Evolutionary conservation across 2,113 vertebrate species (phyloP).

Genomic region (Loxodonta africana): DNA sequence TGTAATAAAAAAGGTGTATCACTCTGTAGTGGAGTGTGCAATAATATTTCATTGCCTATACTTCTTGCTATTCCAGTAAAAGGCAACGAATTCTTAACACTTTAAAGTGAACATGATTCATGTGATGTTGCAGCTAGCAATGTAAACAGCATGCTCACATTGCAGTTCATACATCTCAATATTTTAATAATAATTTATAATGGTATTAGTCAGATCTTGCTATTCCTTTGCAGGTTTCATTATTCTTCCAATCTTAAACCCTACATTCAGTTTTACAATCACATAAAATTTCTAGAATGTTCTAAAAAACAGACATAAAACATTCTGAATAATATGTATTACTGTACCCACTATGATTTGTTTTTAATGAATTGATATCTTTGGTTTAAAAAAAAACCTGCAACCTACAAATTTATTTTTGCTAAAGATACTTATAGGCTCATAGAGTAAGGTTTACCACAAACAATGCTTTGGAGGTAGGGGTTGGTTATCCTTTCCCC

Average conservation of each 20-base stretch:
- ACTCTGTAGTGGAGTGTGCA: neutral
- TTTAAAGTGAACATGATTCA: constrained; percentile 27
- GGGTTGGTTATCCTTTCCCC: constrained; percentile 74
- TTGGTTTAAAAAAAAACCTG: neutral
- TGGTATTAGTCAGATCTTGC: neutral
- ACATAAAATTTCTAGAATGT: neutral
- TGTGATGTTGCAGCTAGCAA: neutral
- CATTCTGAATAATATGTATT: constrained; percentile 61
- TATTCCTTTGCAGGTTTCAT: neutral
- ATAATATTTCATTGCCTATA: constrained; percentile 15
- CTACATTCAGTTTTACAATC: neutral
- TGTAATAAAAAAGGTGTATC: constrained; percentile 62
- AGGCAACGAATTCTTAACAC: constrained; percentile 53
- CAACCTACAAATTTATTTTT: constrained; percentile 59
- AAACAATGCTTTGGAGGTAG: constrained; percentile 44
- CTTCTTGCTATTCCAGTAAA: neutral
- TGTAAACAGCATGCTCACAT: neutral
- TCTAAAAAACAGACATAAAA: constrained; percentile 14
- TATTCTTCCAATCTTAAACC: neutral
- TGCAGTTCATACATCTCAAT: neutral
- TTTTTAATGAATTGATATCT: constrained; percentile 52
- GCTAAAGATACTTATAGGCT: constrained; percentile 62
- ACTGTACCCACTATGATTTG: constrained; percentile 12
- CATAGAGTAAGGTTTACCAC: neutral
- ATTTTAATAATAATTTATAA: constrained; percentile 45